Conservation (phyloP, 2,888 invertebrate species). For the Lochmaea crataegi region DNA sequence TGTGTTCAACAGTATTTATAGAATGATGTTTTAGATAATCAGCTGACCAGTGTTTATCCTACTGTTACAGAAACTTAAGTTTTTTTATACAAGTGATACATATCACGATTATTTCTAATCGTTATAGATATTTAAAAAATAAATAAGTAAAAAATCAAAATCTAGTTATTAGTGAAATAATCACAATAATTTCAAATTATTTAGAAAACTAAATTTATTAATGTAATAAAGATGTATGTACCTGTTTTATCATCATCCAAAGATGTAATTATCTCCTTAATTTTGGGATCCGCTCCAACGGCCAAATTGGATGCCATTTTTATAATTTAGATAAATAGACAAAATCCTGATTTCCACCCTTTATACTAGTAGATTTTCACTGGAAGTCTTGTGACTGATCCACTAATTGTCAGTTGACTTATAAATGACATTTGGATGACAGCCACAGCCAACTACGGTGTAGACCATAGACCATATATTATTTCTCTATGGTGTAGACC, state of each 20-base stretch:
- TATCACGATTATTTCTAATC: neutral
- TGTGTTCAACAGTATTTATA: constrained; percentile 2
- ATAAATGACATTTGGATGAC: neutral
- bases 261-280: constrained; percentile 79
- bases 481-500: no score
- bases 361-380: neutral
- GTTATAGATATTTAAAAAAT: neutral
- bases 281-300: constrained; percentile 64
- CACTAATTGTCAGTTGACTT: neutral
- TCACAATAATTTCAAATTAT: neutral
- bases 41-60: neutral
- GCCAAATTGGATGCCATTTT: constrained; percentile 43
- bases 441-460: neutral
- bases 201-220: constrained; percentile 15
- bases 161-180: neutral
- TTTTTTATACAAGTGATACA: neutral
- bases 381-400: constrained; percentile 6
- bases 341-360: neutral
- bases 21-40: constrained; percentile 20
- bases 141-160: neutral
- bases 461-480: no score
- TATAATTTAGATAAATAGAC: neutral
- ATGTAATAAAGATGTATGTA: constrained; percentile 64
- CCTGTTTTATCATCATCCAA: constrained; percentile 89
- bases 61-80: neutral